A percentile compares a stretch with the other conserved stretches of the same genome.
Conservation (phyloP, 1,140 invertebrate genomes). For the Metaphire vulgaris region DNA sequence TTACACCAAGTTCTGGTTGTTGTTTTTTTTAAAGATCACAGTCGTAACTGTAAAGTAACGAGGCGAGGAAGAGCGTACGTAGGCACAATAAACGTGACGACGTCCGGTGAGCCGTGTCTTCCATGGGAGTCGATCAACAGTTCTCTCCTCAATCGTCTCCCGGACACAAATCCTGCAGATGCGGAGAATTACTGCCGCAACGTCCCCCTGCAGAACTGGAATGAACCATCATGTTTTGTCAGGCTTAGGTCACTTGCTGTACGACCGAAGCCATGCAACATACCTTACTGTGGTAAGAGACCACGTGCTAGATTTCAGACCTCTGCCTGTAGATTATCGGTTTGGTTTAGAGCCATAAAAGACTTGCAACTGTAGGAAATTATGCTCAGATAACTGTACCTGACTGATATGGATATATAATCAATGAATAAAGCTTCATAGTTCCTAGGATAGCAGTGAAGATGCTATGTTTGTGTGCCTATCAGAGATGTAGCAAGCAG, state of each 20-base stretch:
- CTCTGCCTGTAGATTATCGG: no score
- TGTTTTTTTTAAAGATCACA: no score
- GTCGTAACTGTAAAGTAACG: constrained; percentile 7
- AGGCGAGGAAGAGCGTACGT: not conserved
- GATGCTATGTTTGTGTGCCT: no score
- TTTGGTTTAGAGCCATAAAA: no score
- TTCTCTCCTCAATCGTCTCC: constrained; percentile 1
- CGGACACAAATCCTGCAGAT: not conserved
- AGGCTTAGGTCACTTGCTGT: not conserved
- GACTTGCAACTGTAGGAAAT: no score
- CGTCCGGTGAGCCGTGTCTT: constrained; percentile 4
- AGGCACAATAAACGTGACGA: not conserved
- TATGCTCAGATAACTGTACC: no score
- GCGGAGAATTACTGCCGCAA: constrained; percentile 17
- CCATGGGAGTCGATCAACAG: constrained; percentile 14
- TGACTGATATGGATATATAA: no score
- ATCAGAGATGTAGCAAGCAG: no score
- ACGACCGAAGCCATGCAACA: not conserved
- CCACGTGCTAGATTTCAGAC: no score
- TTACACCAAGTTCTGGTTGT: no score
- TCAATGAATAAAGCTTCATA: no score
- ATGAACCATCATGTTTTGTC: constrained; percentile 11
- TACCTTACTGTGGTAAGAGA: constrained; percentile 12
- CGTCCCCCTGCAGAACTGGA: constrained; percentile 17
- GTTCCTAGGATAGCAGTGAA: no score